Base-by-base conservation (phyloP, 2,888 invertebrate species). In the Mesoligia furuncula region DNA sequence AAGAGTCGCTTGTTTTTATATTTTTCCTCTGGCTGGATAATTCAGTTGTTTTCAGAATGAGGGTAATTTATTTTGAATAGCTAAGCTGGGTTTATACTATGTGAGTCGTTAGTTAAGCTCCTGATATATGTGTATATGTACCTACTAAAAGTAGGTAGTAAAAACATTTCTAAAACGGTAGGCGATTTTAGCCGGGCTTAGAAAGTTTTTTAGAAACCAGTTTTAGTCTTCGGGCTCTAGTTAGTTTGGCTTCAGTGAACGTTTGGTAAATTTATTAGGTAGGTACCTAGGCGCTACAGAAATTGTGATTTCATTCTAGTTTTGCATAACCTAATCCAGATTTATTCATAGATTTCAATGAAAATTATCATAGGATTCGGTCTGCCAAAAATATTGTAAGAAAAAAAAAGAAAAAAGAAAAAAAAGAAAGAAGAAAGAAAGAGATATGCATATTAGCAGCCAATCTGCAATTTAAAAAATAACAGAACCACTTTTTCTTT, bases 381-480 rank as follows among this genome's bases (percentile, higher is more conserved):
- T 73, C 17, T 57, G 67, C 66, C 70, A 73, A 81, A 74, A 77
- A 70, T 57, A 71, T 73, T 73, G 64, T 54, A 74, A 61, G 20
- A n/a, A n/a, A n/a, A n/a, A n/a, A n/a, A n/a, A n/a, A n/a, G n/a
- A n/a, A n/a, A n/a, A n/a, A n/a, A n/a, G n/a, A n/a, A n/a, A n/a
- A n/a, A n/a, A n/a, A n/a, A n/a, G n/a, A n/a, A n/a, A n/a, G n/a
- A n/a, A n/a, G n/a, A n/a, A n/a, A n/a, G n/a, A n/a, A n/a, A n/a
- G 89, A 91, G 90, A 89, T 91, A 94, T 95, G 94, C 92, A 95
- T 95, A 95, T 95, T 95, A 90, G 91, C 93, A 93, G 96, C 94
- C 92, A 96, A 96, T 95, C 91, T 95, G 95, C 95, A 95, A 95
- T 94, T 94, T 93, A 90, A 94, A 94, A 94, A 93, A 91, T 90